Base-by-base conservation (phyloP, 35 echinoderm and acorn worm species). In the Anneissia japonica region DNA sequence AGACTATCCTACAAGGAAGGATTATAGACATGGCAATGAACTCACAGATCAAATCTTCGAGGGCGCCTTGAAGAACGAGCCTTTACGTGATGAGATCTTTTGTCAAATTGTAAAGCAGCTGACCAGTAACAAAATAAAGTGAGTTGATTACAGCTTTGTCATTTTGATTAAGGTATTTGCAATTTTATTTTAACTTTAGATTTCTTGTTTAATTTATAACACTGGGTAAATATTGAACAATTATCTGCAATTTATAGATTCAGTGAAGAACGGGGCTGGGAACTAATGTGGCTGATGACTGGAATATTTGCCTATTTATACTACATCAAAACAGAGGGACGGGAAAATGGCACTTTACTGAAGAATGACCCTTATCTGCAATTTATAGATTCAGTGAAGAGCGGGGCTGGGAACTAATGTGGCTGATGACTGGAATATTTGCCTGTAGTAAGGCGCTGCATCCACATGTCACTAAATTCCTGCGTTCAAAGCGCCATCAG, bases 361-460 rank as follows among this genome's bases (percentile, higher is more conserved):
- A n/a, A n/a, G n/a, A n/a, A n/a, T n/a, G n/a, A n/a, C n/a, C n/a
- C n/a, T n/a, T n/a, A n/a, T n/a, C n/a, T n/a, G n/a, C n/a, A n/a
- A n/a, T n/a, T n/a, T 74, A 56, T 75, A 98, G 95, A 37, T 74
- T 93, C 30, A 98, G 95, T 83, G 92, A 98, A 55, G 95, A 98
- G 64, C 80, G 92, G 56, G 95, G 95, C 64, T 98, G 95, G 95
- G 95, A 98, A 76, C 72, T 98, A 36, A 91, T 98, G 91, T 98
- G 95, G 95, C 84, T 98, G 0, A 81, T 91, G 16, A 98, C 95
- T 21, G 95, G 95, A 0, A 98, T 98, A 85, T 98, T 98, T 43
- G 82, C 95, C 86, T 98, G 77, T 31, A 1, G 11, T 31, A 19
- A 46, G n/a, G 32, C 74, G 31, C 79, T 82, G 0, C 26, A 32